Evolutionary conservation across 2,113 vertebrate genomes (phyloP), one percentile per base, ranked within the genome.

Genomic region (Vulpes ferrilata): DNA sequence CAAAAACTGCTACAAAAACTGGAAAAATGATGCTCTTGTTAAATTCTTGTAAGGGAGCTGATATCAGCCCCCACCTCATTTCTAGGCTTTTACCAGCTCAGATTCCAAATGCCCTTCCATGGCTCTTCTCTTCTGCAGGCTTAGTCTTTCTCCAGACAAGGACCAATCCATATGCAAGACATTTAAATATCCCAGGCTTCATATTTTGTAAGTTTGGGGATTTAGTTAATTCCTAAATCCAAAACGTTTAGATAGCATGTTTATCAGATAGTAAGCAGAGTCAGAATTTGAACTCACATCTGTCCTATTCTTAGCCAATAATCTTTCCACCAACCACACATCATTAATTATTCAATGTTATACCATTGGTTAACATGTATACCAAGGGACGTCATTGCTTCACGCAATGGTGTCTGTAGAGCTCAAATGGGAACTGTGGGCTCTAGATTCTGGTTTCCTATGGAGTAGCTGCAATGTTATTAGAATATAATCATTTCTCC

Each of bases 281-380:
- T 76, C 35, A 76, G 25, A 57, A 78, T 95, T 65, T 90, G 64
- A 93, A 64, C 43, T 53, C 22, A 11, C 2, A 17, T 10, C 12
- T 8, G 22, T 90, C 3, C 11, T 65, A 53, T n/a, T 17, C 32
- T 11, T 25, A 38, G 16, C 27, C n/a, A n/a, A 9, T 15, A 2
- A 25, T 60, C 90, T 59, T 60, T 69, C 25, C 13, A 62, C 59
- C 67, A 94, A 12, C 6, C 1, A 19, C 9, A 35, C 35, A 38
- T 94, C 59, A 30, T 35, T 59, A 84, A 13, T 7, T 85, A 79
- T 78, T 79, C 57, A 20, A 0, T n/a, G 51, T 16, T 53, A 30
- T 7, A n/a, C 23, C 2, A 2, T 2, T 5, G 7, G 3, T 60
- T 73, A 69, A 27, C 8, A 6, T 12, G 1, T 13, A 20, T 12